These are phyloP conservation scores for Platygyra sinensis DNA, from an alignment of 64 coral and sea anemone species.

Conservation along the genomic window DNA sequence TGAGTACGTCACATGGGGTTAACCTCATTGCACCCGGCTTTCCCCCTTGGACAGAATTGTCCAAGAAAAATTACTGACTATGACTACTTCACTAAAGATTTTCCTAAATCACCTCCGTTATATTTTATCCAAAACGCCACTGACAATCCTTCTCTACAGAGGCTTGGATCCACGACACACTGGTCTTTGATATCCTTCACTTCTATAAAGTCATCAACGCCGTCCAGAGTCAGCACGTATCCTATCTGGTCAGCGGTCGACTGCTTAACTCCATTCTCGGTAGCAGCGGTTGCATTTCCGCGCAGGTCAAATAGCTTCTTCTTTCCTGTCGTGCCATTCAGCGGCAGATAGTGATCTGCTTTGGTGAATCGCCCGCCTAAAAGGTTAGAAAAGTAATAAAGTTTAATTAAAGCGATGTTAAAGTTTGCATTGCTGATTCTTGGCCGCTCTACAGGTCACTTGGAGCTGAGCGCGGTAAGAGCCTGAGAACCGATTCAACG, in stretches of 20 bases:
- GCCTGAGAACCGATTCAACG: no score
- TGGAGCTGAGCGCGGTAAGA: no score
- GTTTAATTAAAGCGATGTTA: no score
- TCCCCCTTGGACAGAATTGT: no score
- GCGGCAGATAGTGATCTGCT: constrained; percentile 77
- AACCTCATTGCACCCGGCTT: no score
- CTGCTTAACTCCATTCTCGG: constrained; percentile 45
- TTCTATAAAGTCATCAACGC: constrained; percentile 48
- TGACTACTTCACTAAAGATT: neutral
- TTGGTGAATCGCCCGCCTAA: constrained; percentile 53
- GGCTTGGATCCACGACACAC: constrained; percentile 69
- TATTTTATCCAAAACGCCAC: constrained; percentile 91
- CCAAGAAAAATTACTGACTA: no score
- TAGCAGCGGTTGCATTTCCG: constrained; percentile 26
- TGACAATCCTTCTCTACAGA: constrained; percentile 64
- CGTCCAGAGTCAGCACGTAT: constrained; percentile 65
- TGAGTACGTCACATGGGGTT: no score
- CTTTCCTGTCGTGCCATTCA: constrained; percentile 30
- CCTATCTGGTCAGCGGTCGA: constrained; percentile 76
- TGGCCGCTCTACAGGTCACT: no score
- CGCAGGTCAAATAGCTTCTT: constrained; percentile 67
- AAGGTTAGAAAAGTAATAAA: neutral
- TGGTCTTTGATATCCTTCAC: constrained; percentile 10
- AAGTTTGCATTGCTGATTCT: no score
- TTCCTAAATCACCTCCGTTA: constrained; percentile 54